A percentile compares a stretch with the other conserved stretches of the same genome.
phyloP scores from a whole-genome alignment of 2,888 invertebrate species.

The Drosophila aldrichi region DNA sequence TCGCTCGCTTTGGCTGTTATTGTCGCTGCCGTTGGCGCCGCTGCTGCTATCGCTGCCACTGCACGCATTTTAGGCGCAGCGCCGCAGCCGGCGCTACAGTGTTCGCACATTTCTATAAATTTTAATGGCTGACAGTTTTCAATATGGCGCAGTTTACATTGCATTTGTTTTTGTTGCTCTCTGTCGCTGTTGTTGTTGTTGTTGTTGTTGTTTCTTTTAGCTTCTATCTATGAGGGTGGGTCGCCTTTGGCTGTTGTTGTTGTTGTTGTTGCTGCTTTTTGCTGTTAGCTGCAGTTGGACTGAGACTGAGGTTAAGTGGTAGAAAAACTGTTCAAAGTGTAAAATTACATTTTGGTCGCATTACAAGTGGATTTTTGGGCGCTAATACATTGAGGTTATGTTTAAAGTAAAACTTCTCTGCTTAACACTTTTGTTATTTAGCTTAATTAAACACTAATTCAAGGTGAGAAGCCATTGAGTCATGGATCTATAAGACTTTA shows the following conservation, averaged over 20 bases:
- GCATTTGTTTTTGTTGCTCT: slow-evolving; percentile 27
- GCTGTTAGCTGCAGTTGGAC: slow-evolving; percentile 15
- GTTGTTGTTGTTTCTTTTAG: slow-evolving; percentile 19
- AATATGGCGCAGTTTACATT: slow-evolving; percentile 72
- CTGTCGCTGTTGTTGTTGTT: background rate
- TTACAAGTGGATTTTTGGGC: background rate
- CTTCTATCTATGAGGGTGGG: slow-evolving; percentile 50
- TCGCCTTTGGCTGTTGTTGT: slow-evolving; percentile 2
- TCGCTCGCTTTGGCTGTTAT: slow-evolving; percentile 10
- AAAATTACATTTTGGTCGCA: slow-evolving; percentile 15
- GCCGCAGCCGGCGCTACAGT: slow-evolving; percentile 33
- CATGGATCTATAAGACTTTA: background rate
- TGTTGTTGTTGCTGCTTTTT: slow-evolving; percentile 7
- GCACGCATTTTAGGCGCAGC: slow-evolving; percentile 61
- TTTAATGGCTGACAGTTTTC: slow-evolving; percentile 73
- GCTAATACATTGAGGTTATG: slow-evolving; percentile 12
- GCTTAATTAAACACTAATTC: background rate
- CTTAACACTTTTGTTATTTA: background rate
- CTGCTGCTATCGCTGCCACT: slow-evolving; percentile 7
- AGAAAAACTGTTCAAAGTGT: slow-evolving; percentile 33
- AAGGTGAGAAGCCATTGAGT: background rate
- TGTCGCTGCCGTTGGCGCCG: slow-evolving; percentile 13
- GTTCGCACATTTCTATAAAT: slow-evolving; percentile 62
- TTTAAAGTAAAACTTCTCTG: background rate
- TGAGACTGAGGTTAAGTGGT: slow-evolving; percentile 42